Evolutionary conservation across 2,113 vertebrate genomes (phyloP).

Genomic region (Shinisaurus crocodilurus): DNA sequence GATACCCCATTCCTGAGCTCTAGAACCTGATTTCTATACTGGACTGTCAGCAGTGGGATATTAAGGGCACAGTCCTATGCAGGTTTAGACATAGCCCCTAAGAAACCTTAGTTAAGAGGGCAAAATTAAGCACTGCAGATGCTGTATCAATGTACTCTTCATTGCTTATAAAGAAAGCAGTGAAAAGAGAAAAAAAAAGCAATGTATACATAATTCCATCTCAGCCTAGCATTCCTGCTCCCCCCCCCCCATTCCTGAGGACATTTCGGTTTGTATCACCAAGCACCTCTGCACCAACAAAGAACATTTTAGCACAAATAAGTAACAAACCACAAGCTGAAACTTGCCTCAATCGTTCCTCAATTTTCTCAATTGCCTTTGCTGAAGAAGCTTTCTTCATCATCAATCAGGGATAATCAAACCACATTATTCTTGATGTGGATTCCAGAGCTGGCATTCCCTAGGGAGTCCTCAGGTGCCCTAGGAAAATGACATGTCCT

Average conservation of each 20-base stretch:
- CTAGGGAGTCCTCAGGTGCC: background rate
- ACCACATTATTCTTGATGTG: background rate
- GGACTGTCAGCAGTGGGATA: too few species aligned
- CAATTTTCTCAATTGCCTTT: background rate
- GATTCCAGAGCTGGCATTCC: background rate
- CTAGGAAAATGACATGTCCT: background rate
- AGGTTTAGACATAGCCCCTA: background rate
- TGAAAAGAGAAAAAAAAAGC: too few species aligned
- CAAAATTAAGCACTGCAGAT: background rate
- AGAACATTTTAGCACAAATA: background rate
- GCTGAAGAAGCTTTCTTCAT: background rate
- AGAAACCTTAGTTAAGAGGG: background rate
- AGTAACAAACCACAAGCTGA: background rate
- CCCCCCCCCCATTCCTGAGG: too few species aligned
- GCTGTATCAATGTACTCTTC: background rate
- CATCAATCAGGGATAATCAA: background rate
- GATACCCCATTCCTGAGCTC: too few species aligned
- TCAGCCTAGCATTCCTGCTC: background rate
- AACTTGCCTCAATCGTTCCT: fast-evolving
- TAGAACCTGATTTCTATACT: too few species aligned
- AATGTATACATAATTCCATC: background rate
- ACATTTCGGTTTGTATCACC: background rate
- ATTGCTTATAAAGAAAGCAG: too few species aligned
- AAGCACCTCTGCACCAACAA: background rate
- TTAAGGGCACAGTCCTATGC: background rate